Base-by-base conservation (phyloP, 2,797 vertebrate species). In the Diplodus puntazzo region DNA sequence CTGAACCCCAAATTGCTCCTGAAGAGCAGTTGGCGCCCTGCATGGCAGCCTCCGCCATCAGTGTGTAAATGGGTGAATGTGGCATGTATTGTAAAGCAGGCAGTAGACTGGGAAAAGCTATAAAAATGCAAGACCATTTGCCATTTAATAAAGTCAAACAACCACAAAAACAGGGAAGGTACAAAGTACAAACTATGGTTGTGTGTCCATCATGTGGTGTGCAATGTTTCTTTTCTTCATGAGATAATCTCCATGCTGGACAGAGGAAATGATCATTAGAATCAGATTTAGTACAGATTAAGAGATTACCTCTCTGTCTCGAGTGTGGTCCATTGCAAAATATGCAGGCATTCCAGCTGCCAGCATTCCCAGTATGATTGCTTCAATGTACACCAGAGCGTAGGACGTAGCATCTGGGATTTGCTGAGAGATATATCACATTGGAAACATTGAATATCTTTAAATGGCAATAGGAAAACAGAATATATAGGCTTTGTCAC, bases 321-420 rank as follows among this genome's bases (percentile, higher is more conserved):
- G 90, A 1, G 92, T 89, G 87, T 97, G 96, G 83, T 95, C 95
- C 97, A 98, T 97, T 1, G 97, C 96, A 13, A 99, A 96, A 45
- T 97, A 96, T 2, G 97, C 97, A 0, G 95, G 95, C 87, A 98
- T 97, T 0, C 97, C 97, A 3, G 97, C 97, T 3, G 97, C 96
- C 75, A 96, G 60, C 65, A 95, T 94, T 1, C 96, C 95, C 76
- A 96, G 92, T 25, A 95, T 92, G 76, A 95, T 93, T 43, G 94
- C 92, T 85, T 96, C 95, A 1, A 96, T 95, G 91, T 95, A 95
- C n/a, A 95, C 92, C 91, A 95, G 83, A 1, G 92, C 92, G 25
- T 94, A 94, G 5, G 94, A 94, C 0, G 89, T 92, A 0, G 87
- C 81, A 2, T 95, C 95, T 0, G 95, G 87, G 66, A 95, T 92